Percentiles rank a stretch among this genome's conserved stretches.
Conservation (phyloP, 2,888 invertebrate genomes). For the Orthosia incerta region DNA sequence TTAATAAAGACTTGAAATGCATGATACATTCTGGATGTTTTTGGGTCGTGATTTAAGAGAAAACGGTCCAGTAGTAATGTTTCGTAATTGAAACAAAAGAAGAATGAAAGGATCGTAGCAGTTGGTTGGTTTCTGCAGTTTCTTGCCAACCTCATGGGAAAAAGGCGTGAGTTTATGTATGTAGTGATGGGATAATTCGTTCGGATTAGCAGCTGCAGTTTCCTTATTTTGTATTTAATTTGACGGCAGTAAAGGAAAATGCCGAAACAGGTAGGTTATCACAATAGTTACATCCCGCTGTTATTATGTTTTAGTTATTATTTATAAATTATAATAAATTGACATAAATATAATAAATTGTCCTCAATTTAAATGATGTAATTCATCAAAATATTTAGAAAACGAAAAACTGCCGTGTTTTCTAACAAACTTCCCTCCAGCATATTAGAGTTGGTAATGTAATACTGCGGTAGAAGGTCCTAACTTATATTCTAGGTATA, state of each 20-base stretch:
- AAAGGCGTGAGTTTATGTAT: too few relatives aligned
- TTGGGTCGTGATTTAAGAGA: neutral
- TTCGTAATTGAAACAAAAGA: too few relatives aligned
- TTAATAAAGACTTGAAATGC: too few relatives aligned
- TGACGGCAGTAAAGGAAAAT: neutral
- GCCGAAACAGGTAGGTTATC: neutral
- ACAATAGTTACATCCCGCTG: neutral
- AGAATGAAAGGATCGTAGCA: too few relatives aligned
- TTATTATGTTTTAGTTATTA: slow-evolving; percentile 8
- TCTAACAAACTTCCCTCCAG: neutral
- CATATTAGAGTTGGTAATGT: slow-evolving; percentile 20
- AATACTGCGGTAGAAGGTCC: slow-evolving; percentile 23
- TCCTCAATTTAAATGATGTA: slow-evolving; percentile 23
- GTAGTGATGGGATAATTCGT: neutral
- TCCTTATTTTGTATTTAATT: neutral
- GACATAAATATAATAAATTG: neutral
- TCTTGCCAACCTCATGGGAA: too few relatives aligned
- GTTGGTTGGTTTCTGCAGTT: too few relatives aligned
- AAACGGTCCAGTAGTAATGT: neutral
- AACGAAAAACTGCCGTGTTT: slow-evolving; percentile 1
- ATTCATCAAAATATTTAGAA: slow-evolving; percentile 4
- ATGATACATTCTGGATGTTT: neutral
- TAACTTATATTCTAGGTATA: slow-evolving; percentile 4
- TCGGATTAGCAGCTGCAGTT: neutral
- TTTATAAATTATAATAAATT: neutral